A percentile compares a stretch with the other conserved stretches of the same genome.
Conservation (phyloP, 64 coral and sea anemone species). For the Dendrophyllia cribrosa region DNA sequence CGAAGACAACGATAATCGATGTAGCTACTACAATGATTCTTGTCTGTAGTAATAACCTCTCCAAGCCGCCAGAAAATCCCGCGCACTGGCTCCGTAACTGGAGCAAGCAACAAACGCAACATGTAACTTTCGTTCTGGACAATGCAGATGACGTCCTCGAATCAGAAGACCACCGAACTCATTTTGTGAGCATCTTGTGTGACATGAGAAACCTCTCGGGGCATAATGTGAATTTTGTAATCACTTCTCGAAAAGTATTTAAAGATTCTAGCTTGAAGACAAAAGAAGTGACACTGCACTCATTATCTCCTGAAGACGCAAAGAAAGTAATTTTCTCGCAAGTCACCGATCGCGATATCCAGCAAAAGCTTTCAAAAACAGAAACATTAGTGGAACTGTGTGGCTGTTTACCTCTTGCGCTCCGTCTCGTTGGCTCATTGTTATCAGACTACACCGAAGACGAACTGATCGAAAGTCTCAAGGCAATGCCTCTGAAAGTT, state of each 20-base stretch:
- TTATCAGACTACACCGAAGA: slow-evolving; percentile 39
- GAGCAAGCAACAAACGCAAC: slow-evolving; percentile 34
- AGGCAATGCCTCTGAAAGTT: not conserved
- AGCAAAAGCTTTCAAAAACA: not conserved
- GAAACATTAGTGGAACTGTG: slow-evolving; percentile 38
- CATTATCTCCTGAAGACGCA: not conserved
- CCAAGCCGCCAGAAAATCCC: not conserved
- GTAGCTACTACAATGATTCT: slow-evolving; percentile 29
- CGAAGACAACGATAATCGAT: slow-evolving; percentile 6
- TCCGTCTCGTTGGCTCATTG: slow-evolving; percentile 50
- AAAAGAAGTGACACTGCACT: not conserved
- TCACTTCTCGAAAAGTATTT: slow-evolving; percentile 44
- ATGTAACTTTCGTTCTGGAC: slow-evolving; percentile 41
- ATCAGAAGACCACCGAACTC: not conserved
- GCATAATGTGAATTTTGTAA: slow-evolving; percentile 24
- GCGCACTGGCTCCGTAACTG: slow-evolving; percentile 33
- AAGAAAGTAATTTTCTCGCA: not conserved
- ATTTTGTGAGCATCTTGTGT: slow-evolving; percentile 27
- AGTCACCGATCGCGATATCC: not conserved
- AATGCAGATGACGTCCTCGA: slow-evolving; percentile 48
- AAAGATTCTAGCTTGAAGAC: not conserved
- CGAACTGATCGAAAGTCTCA: not conserved
- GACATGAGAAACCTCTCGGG: slow-evolving; percentile 56
- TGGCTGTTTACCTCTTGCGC: slow-evolving; percentile 44
- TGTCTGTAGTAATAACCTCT: slow-evolving; percentile 8